phyloP scores from a whole-genome alignment of 1,140 invertebrate species.

The Meteorus sp. region DNA sequence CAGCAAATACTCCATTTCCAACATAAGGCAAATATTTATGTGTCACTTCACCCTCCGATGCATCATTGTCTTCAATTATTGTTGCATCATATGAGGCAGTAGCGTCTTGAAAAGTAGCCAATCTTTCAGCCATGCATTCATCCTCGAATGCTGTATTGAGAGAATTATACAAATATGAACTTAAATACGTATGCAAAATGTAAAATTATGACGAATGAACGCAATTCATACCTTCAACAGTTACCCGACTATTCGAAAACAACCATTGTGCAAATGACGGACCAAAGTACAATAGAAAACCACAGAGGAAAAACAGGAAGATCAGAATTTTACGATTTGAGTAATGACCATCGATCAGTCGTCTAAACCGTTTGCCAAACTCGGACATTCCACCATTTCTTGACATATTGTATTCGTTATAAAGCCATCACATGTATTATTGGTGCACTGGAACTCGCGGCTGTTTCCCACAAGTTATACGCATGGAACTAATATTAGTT shows the following conservation, averaged over 20 bases:
- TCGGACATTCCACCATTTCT: slow-evolving; percentile 51
- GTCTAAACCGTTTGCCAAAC: slow-evolving; percentile 61
- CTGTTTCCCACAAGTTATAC: not conserved
- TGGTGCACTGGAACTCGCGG: not conserved
- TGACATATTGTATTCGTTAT: slow-evolving; percentile 11
- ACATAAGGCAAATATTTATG: slow-evolving; percentile 73
- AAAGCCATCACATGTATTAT: too few species aligned
- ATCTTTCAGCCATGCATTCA: slow-evolving; percentile 66
- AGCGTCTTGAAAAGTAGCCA: slow-evolving; percentile 64
- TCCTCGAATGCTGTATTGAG: slow-evolving; percentile 61
- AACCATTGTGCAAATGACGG: slow-evolving; percentile 67
- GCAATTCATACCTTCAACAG: slow-evolving; percentile 52
- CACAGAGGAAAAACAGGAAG: slow-evolving; percentile 63
- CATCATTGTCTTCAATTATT: slow-evolving; percentile 64
- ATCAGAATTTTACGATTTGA: slow-evolving; percentile 70
- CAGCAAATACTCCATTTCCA: slow-evolving; percentile 77
- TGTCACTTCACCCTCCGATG: slow-evolving; percentile 46
- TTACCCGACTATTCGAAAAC: slow-evolving; percentile 54
- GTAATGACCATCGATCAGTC: slow-evolving; percentile 64
- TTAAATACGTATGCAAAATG: slow-evolving; percentile 1
- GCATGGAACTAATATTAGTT: not conserved
- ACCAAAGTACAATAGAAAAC: slow-evolving; percentile 68
- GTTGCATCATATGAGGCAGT: slow-evolving; percentile 69
- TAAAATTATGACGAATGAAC: too few species aligned
- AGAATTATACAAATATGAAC: slow-evolving; percentile 7